phyloP scores from a whole-genome alignment of 2,113 vertebrate genomes.

The Chlorocebus sabaeus region DNA sequence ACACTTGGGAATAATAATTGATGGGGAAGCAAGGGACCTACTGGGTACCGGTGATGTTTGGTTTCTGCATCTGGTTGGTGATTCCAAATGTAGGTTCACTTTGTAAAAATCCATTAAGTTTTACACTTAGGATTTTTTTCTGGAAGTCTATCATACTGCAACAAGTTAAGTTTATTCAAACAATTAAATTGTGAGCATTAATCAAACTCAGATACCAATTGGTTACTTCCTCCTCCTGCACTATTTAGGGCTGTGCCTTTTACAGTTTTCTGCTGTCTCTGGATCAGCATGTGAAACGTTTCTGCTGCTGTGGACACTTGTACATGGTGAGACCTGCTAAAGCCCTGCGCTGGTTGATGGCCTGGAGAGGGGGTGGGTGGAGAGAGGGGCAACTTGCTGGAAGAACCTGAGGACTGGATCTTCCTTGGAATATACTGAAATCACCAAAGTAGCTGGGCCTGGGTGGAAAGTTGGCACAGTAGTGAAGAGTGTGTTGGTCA shows the following conservation, averaged over 20 bases:
- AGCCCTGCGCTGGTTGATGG: background rate
- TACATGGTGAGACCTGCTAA: accelerated
- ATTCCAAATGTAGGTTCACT: background rate
- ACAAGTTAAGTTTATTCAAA: background rate
- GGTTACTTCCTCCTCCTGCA: background rate
- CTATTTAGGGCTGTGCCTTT: background rate
- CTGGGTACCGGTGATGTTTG: background rate
- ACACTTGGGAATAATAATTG: background rate
- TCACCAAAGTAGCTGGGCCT: background rate
- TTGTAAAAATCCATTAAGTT: background rate
- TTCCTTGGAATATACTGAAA: background rate
- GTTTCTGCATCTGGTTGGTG: background rate
- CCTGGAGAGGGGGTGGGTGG: background rate
- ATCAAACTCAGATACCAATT: background rate
- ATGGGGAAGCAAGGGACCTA: background rate
- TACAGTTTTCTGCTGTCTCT: background rate
- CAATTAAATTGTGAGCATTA: background rate
- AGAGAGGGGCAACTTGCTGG: accelerated
- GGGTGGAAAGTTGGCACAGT: background rate
- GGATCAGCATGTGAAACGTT: background rate
- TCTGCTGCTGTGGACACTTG: background rate
- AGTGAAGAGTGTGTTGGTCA: background rate
- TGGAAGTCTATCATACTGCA: background rate
- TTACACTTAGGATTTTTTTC: background rate
- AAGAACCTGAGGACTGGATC: accelerated